Conservation (phyloP, 1,140 invertebrate genomes). For the Polypedilum vanderplanki region DNA sequence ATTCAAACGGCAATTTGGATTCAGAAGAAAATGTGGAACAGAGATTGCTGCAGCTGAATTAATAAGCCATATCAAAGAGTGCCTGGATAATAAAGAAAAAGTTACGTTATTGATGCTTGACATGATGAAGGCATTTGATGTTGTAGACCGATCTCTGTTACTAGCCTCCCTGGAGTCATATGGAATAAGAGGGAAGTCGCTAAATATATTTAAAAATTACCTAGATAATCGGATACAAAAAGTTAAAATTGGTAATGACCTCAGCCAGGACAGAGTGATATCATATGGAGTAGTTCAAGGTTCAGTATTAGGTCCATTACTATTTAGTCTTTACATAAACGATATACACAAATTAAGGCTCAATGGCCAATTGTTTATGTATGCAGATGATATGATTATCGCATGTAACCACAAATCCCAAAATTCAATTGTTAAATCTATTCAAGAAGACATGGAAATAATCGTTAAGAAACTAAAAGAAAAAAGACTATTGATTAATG, state of each 20-base stretch:
- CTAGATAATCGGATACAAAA: constrained; percentile 31
- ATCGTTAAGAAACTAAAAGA: background rate
- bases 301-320: constrained; percentile 30
- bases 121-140: constrained; percentile 39
- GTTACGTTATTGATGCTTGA: constrained; percentile 35
- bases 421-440: background rate
- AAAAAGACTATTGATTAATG: constrained; percentile 15
- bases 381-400: constrained; percentile 1
- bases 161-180: constrained; percentile 34
- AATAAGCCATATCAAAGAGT: constrained; percentile 32
- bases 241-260: background rate
- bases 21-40: constrained; percentile 34
- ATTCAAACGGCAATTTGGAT: constrained; percentile 34
- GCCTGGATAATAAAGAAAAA: constrained; percentile 32
- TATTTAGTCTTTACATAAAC: constrained; percentile 28
- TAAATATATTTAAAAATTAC: constrained; percentile 33
- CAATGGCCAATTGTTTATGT: background rate
- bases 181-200: constrained; percentile 35
- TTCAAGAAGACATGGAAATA: background rate
- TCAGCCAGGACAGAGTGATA: background rate
- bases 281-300: constrained; percentile 32
- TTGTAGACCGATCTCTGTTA: constrained; percentile 35
- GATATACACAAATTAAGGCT: background rate
- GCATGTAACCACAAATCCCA: no score
- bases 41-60: constrained; percentile 33